Conservation (phyloP, 2,888 invertebrate species). For the Neuroscelio doddi region DNA sequence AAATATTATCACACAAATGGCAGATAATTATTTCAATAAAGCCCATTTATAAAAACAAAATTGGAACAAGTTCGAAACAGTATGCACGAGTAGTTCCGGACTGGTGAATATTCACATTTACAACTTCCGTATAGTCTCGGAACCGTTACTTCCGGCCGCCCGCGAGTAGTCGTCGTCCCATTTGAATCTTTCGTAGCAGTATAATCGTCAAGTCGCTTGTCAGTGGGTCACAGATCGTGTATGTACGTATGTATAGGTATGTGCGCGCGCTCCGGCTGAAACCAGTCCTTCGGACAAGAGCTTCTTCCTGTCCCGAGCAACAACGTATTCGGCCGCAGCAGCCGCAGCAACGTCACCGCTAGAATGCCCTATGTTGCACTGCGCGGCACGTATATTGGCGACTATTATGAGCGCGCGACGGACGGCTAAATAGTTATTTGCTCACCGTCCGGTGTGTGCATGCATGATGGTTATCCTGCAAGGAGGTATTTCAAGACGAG, state of each 20-base stretch:
- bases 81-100: too few species aligned
- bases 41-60: too few species aligned
- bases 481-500: constrained; percentile 3
- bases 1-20: too few species aligned
- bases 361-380: too few species aligned
- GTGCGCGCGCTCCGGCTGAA: not conserved
- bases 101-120: too few species aligned
- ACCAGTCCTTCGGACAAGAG: not conserved
- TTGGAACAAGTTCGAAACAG: too few species aligned
- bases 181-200: not conserved
- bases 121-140: too few species aligned
- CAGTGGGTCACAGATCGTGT: constrained; percentile 5
- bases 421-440: constrained; percentile 6
- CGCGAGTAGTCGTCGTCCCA: not conserved
- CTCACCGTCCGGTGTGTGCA: constrained; percentile 4
- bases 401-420: constrained; percentile 2
- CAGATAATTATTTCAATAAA: too few species aligned
- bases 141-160: not conserved
- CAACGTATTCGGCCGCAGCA: too few species aligned
- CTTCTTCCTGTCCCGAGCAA: too few species aligned
- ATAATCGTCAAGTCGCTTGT: not conserved
- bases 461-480: constrained; percentile 1
- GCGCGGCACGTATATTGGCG: not conserved
- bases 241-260: not conserved
- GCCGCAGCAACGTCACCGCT: not conserved